Conservation (phyloP, 2,797 vertebrate species). For the Picus viridis region DNA sequence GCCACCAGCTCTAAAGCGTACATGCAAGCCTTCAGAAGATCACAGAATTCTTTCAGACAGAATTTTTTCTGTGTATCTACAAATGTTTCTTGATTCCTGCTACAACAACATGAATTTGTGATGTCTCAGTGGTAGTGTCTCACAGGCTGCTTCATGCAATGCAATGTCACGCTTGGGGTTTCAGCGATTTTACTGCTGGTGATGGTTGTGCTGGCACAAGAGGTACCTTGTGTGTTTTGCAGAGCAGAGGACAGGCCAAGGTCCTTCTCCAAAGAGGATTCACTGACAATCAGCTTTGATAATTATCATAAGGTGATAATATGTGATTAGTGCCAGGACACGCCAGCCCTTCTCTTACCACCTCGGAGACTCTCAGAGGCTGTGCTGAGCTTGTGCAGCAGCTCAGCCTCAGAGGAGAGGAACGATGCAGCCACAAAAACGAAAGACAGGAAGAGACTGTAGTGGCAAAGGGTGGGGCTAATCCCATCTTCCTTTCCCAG, state of each 20-base stretch:
- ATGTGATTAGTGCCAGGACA: not conserved
- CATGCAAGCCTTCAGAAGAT: not conserved
- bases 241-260: slow-evolving; percentile 28
- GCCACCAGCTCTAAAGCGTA: not conserved
- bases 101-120: not conserved
- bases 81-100: not conserved
- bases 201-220: not conserved
- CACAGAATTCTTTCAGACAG: not conserved
- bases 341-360: not conserved
- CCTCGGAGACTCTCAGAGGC: not conserved
- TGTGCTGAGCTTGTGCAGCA: not conserved
- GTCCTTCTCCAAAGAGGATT: slow-evolving; percentile 47
- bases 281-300: not conserved
- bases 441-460: not conserved
- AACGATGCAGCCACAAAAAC: not conserved
- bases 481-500: not conserved
- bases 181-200: not conserved
- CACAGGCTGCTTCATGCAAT: not conserved
- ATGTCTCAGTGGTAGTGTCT: not conserved
- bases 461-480: not conserved
- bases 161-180: not conserved
- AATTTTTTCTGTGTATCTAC: not conserved
- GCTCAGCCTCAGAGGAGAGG: not conserved
- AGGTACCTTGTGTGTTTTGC: not conserved
- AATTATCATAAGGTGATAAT: slow-evolving; percentile 26